These are phyloP conservation scores for Hypothenemus hampei DNA, from an alignment of 1,140 invertebrate genomes.

Conservation along the genomic window DNA sequence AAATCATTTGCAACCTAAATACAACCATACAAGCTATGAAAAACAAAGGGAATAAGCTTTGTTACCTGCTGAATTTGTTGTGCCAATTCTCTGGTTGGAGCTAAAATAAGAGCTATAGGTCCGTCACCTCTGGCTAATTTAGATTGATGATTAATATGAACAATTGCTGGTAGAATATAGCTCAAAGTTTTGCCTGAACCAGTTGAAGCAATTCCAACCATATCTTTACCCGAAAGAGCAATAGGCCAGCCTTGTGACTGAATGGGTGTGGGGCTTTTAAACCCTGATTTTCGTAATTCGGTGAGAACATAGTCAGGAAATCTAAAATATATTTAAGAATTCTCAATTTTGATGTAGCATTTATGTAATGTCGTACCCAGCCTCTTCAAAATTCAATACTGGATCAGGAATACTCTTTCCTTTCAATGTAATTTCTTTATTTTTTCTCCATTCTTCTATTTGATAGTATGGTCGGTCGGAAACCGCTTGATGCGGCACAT, in stretches of 20 bases:
- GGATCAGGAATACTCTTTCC: constrained; percentile 68
- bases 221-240: constrained; percentile 83
- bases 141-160: constrained; percentile 91
- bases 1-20: constrained; percentile 70
- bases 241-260: constrained; percentile 92
- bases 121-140: constrained; percentile 79
- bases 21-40: neutral
- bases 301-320: constrained; percentile 75
- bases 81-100: constrained; percentile 92
- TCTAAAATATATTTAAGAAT: neutral
- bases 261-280: constrained; percentile 82
- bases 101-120: constrained; percentile 85
- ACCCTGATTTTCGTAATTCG: constrained; percentile 76
- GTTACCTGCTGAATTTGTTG: constrained; percentile 93
- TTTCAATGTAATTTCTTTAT: constrained; percentile 75
- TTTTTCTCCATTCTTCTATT: constrained; percentile 67
- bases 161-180: constrained; percentile 77
- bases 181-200: constrained; percentile 89
- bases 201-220: constrained; percentile 95
- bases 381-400: constrained; percentile 76
- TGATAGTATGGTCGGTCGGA: constrained; percentile 62
- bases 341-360: constrained; percentile 34
- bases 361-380: constrained; percentile 43
- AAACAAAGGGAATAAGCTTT: too few relatives aligned
- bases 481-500: constrained; percentile 72